Percentiles rank a stretch among this genome's conserved stretches.
Evolutionary conservation across 2,113 vertebrate genomes (phyloP).

Genomic region (Zingel zingel): DNA sequence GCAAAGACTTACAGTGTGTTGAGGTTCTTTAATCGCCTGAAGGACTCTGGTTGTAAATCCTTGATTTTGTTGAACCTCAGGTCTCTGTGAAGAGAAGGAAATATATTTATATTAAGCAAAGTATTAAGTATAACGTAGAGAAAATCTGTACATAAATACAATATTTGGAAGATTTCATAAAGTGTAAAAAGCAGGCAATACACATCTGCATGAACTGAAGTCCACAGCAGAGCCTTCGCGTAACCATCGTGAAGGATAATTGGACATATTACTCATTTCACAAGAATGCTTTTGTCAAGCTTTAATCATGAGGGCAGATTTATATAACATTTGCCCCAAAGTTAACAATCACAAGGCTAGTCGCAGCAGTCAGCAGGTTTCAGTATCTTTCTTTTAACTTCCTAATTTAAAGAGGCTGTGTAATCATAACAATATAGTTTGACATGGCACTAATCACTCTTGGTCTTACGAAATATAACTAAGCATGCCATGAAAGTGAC

Average conservation of each 20-base stretch:
- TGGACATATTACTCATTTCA: constrained; percentile 56
- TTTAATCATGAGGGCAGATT: constrained; percentile 49
- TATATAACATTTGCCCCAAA: constrained; percentile 57
- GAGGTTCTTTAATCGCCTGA: constrained; percentile 92
- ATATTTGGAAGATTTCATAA: neutral
- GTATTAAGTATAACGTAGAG: neutral
- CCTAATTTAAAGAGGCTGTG: constrained; percentile 26
- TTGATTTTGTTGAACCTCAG: constrained; percentile 98
- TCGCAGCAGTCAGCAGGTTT: constrained; percentile 9
- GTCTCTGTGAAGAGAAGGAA: constrained; percentile 86
- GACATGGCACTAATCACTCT: constrained; percentile 53
- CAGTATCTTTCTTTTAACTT: constrained; percentile 11
- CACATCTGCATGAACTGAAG: constrained; percentile 14
- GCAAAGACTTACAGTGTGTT: constrained; percentile 95
- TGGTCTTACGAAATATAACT: constrained; percentile 13
- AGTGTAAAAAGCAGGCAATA: neutral
- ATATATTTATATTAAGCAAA: neutral
- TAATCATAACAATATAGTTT: constrained; percentile 15
- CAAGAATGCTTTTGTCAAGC: constrained; percentile 55
- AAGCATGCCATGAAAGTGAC: neutral
- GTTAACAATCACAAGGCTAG: constrained; percentile 50
- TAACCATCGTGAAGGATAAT: constrained; percentile 37
- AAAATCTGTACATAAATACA: neutral
- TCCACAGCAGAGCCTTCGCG: neutral
- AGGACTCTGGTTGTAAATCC: constrained; percentile 93